Base-by-base conservation (phyloP, 2,888 invertebrate genomes). In the Leucozona laternaria region DNA sequence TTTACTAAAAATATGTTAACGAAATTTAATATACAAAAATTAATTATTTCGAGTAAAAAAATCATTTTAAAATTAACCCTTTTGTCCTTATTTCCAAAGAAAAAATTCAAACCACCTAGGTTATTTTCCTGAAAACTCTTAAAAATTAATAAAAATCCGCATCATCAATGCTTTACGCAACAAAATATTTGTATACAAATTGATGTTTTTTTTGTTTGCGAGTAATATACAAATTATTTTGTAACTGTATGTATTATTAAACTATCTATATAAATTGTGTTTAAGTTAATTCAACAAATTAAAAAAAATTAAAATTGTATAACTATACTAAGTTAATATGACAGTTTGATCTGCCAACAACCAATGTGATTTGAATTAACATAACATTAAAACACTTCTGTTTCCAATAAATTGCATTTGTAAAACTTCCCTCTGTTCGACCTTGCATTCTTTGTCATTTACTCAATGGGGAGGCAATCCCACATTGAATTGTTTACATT, bases 401-500 rank as follows among this genome's bases (percentile, higher is more conserved):
- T 79, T 64, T 75, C 45, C 55, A 68, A 79, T 79, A 83, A 79
- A 79, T 75, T 62, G 79, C 62, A 79, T 71, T 76, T 57, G 68
- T 53, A 50, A 55, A 50, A 48, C 64, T 70, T 79, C 62, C 55
- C 73, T 31, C 57, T 57, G 10, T 31, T 45, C 50, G 76, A 79
- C 79, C 84, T 84, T 79, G 84, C 79, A 84, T 84, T 79, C 84
- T 71, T 79, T 58, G 37, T 58, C 75, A 79, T 76, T 68, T 79
- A 76, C 58, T 79, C 45, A 76, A 72, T 79, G 71, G 71, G 48
- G 4, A 70, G 84, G 79, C 84, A 79, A 84, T 79, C 84, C 84
- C 79, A 84, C 64, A 66, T 76, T 79, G 76, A 84, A 84, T 84
- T 79, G 79, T 80, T 84, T 76, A 76, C 76, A 84, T 84, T 84